Percentiles rank a stretch among this genome's conserved stretches.
Conservation (phyloP, 2,113 vertebrate species). For the Boleophthalmus pectinirostris region DNA sequence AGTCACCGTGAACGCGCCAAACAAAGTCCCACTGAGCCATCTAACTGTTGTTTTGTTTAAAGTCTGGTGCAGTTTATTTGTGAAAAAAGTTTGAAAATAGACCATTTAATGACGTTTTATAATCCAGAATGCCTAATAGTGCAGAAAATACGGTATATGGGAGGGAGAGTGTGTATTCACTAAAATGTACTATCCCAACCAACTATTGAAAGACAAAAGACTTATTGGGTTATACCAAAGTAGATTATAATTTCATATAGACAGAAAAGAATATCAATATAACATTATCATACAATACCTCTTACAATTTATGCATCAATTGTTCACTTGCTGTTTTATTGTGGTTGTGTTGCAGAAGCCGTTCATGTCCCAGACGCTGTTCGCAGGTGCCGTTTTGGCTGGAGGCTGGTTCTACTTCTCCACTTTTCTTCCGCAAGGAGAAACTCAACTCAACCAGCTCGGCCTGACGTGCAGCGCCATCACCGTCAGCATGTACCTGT, state of each 20-base stretch:
- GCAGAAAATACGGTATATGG: too few species aligned
- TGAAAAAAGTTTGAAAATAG: too few species aligned
- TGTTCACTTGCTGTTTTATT: not conserved
- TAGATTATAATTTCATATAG: not conserved
- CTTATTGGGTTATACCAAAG: not conserved
- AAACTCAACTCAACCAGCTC: constrained; percentile 74
- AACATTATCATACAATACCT: not conserved
- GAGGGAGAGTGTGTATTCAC: too few species aligned
- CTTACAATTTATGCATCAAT: not conserved
- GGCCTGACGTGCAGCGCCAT: constrained; percentile 90
- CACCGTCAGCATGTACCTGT: constrained; percentile 94
- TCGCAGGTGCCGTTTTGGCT: constrained; percentile 68
- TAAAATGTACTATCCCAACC: too few species aligned
- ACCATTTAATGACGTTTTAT: too few species aligned
- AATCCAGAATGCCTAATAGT: too few species aligned
- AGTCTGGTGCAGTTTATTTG: too few species aligned
- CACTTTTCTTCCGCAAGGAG: constrained; percentile 57
- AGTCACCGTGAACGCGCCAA: too few species aligned
- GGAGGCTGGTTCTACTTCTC: constrained; percentile 82
- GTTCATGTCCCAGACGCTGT: constrained; percentile 63
- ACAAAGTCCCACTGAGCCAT: too few species aligned
- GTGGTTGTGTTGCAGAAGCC: constrained; percentile 68
- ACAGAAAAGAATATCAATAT: not conserved
- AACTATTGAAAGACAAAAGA: too few species aligned
- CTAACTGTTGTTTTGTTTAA: too few species aligned